These are phyloP conservation scores for Hycleus cichorii DNA, from an alignment of 1,140 invertebrate species.

Conservation along the genomic window DNA sequence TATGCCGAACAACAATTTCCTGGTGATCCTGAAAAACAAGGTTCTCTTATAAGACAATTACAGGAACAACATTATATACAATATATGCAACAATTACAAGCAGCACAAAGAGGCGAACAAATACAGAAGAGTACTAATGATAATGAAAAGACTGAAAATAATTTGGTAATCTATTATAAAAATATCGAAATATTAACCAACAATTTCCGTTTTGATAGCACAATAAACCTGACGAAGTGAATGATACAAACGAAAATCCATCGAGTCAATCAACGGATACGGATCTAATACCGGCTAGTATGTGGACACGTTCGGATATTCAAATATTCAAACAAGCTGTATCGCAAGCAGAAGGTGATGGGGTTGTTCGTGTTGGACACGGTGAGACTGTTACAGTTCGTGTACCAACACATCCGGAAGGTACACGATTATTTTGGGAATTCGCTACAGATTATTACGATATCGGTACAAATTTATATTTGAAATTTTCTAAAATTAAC, in stretches of 20 bases:
- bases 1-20: conserved; percentile 97
- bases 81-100: conserved; percentile 83
- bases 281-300: conserved; percentile 50
- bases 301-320: conserved; percentile 94
- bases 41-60: conserved; percentile 81
- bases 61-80: conserved; percentile 98
- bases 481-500: neutral
- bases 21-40: conserved; percentile 86
- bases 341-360: conserved; percentile 81
- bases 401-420: conserved; percentile 94
- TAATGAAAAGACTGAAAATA: too few relatives aligned
- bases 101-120: conserved; percentile 37
- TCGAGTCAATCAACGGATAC: neutral
- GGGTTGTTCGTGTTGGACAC: conserved; percentile 92
- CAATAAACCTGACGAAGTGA: too few relatives aligned
- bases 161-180: too few relatives aligned
- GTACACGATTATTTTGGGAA: conserved; percentile 96
- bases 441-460: conserved; percentile 98
- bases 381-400: conserved; percentile 96
- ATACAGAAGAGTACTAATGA: conserved; percentile 27
- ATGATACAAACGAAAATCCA: neutral
- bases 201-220: too few relatives aligned
- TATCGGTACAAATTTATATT: conserved; percentile 51
- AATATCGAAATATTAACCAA: too few relatives aligned
- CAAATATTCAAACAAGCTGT: conserved; percentile 86